Percentiles rank a stretch among this genome's conserved stretches.
These are phyloP conservation scores for Stenurella melanura DNA, from an alignment of 2,888 invertebrate species.

Conservation along the genomic window DNA sequence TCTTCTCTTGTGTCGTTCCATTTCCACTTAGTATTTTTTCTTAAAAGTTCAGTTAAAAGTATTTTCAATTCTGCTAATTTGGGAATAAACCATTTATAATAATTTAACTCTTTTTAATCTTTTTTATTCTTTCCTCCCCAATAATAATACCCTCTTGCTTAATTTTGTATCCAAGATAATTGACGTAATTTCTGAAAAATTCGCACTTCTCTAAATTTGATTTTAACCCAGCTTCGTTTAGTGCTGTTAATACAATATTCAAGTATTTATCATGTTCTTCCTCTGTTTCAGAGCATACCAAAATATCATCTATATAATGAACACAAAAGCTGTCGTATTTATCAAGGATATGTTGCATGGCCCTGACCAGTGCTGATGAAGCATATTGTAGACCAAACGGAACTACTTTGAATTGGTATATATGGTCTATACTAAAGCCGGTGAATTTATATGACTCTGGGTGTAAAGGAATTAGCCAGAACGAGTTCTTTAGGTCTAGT, in stretches of 20 bases:
- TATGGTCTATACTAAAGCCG: background rate
- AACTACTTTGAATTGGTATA: background rate
- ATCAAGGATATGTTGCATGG: background rate
- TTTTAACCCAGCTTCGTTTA: background rate
- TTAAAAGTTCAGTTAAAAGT: slow-evolving; percentile 18
- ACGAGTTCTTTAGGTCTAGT: background rate
- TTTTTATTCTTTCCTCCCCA: slow-evolving; percentile 53
- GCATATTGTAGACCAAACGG: background rate
- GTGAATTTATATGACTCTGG: background rate
- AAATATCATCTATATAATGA: background rate
- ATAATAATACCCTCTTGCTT: slow-evolving; percentile 57
- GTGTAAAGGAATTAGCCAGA: slow-evolving; percentile 2
- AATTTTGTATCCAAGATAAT: slow-evolving; percentile 61
- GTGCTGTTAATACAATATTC: background rate
- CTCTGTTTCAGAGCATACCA: background rate
- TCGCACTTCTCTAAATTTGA: background rate
- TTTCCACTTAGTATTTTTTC: too few species aligned
- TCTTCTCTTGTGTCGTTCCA: background rate
- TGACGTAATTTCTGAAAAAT: slow-evolving; percentile 40
- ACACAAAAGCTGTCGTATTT: background rate
- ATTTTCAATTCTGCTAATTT: slow-evolving; percentile 22
- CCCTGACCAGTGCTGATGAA: background rate
- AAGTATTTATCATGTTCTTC: background rate
- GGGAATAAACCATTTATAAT: slow-evolving; percentile 33
- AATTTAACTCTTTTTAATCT: slow-evolving; percentile 54